phyloP scores from a whole-genome alignment of 2,888 invertebrate species.

The Trissolcus japonicus region DNA sequence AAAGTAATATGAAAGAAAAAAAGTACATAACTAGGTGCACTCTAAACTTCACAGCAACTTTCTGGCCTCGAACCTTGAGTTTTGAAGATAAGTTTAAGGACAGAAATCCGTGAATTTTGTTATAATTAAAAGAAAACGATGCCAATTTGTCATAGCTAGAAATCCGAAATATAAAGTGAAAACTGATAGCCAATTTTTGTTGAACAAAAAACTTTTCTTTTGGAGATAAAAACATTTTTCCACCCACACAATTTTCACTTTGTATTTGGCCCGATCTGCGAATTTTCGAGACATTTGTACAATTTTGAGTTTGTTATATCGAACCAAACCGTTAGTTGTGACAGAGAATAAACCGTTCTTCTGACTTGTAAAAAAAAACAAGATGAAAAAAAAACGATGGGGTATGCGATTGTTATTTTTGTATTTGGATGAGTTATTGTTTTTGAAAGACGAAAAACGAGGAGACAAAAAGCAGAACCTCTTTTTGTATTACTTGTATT shows the following conservation, averaged over 20 bases:
- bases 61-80: constrained; percentile 55
- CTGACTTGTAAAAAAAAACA: constrained; percentile 1
- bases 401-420: constrained; percentile 58
- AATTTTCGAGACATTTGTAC: too few relatives aligned
- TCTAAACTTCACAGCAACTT: constrained; percentile 28
- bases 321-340: too few relatives aligned
- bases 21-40: constrained; percentile 33
- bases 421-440: constrained; percentile 57
- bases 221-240: not conserved
- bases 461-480: constrained; percentile 12
- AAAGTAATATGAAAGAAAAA: constrained; percentile 20
- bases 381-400: constrained; percentile 22
- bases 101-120: constrained; percentile 39
- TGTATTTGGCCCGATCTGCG: too few relatives aligned
- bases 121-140: constrained; percentile 5
- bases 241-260: not conserved
- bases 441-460: constrained; percentile 12
- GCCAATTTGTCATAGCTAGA: too few relatives aligned
- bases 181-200: not conserved
- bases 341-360: not conserved
- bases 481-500: constrained; percentile 47
- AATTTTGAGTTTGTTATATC: too few relatives aligned
- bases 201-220: not conserved
- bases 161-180: not conserved
- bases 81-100: constrained; percentile 42